Evolutionary conservation across 2,113 vertebrate species (phyloP).

Genomic region (Willisornis vidua): DNA sequence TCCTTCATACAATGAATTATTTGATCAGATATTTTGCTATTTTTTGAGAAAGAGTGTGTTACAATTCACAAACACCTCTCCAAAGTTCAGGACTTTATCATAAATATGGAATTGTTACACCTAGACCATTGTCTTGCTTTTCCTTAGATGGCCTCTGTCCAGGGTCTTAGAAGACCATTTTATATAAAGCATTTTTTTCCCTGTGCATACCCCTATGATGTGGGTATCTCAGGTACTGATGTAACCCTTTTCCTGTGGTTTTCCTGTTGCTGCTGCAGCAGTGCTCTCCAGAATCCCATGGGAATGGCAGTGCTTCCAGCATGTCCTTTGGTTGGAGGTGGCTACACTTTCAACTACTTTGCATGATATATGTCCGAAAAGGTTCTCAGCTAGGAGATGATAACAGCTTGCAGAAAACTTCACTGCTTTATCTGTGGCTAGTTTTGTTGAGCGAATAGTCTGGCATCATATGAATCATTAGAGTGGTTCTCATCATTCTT

Average conservation of each 20-base stretch:
- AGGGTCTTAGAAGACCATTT: neutral
- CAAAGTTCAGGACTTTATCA: neutral
- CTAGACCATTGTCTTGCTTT: neutral
- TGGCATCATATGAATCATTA: neutral
- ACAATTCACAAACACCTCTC: neutral
- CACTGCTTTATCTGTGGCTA: neutral
- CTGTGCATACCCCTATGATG: neutral
- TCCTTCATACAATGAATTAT: neutral
- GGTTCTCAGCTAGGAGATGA: neutral
- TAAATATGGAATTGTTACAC: neutral
- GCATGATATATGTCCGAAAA: neutral
- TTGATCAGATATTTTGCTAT: neutral
- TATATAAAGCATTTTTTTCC: neutral
- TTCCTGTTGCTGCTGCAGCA: neutral
- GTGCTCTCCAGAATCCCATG: neutral
- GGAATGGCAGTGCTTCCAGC: neutral
- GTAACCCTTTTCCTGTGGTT: neutral
- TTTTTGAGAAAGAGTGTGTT: neutral
- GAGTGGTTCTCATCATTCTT: rapidly evolving
- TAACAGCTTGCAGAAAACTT: neutral
- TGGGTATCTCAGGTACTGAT: neutral
- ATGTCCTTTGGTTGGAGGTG: neutral
- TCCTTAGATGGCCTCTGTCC: neutral
- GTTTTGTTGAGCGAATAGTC: neutral
- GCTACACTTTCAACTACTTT: neutral